A percentile compares a stretch with the other conserved stretches of the same genome.
These are phyloP conservation scores for Pristionchus pacificus DNA, from an alignment of 1,140 invertebrate species.

Conservation along the genomic window DNA sequence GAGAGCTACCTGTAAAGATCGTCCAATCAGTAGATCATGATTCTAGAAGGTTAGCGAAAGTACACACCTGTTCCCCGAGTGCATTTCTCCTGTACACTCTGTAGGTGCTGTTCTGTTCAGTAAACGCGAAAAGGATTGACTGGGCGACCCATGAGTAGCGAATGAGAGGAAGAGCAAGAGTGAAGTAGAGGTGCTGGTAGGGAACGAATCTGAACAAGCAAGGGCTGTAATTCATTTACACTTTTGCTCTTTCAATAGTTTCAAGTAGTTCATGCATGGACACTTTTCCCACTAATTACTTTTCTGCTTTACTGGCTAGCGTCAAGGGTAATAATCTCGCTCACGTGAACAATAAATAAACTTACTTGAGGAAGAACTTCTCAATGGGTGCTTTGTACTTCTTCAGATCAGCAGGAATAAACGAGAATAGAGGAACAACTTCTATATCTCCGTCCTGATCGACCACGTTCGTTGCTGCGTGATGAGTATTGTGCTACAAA, in stretches of 20 bases:
- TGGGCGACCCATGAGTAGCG: conserved; percentile 51
- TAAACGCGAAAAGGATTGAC: conserved; percentile 44
- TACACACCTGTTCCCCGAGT: conserved; percentile 38
- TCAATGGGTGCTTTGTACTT: conserved; percentile 53
- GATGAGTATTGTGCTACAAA: conserved; percentile 50
- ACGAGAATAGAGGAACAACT: conserved; percentile 48
- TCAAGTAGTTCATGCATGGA: no score
- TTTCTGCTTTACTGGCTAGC: no score
- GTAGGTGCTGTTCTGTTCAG: conserved; percentile 36
- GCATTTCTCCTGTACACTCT: conserved; percentile 44
- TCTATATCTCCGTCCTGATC: conserved; percentile 56
- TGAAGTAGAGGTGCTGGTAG: conserved; percentile 56
- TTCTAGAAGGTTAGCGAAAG: conserved; percentile 9
- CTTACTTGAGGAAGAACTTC: conserved; percentile 45
- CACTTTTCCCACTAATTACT: no score
- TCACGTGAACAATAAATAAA: no score
- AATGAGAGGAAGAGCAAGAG: conserved; percentile 48
- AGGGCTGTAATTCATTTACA: no score
- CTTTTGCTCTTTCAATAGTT: no score
- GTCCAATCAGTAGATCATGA: conserved; percentile 7
- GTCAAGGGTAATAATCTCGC: no score
- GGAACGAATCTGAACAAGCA: conserved; percentile 41
- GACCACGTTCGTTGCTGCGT: conserved; percentile 55
- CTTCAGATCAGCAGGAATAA: conserved; percentile 44
- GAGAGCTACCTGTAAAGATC: conserved; percentile 28